Percentiles rank a stretch among this genome's conserved stretches.
These are phyloP conservation scores for Agonopterix arenella DNA, from an alignment of 2,888 invertebrate genomes.

Conservation along the genomic window DNA sequence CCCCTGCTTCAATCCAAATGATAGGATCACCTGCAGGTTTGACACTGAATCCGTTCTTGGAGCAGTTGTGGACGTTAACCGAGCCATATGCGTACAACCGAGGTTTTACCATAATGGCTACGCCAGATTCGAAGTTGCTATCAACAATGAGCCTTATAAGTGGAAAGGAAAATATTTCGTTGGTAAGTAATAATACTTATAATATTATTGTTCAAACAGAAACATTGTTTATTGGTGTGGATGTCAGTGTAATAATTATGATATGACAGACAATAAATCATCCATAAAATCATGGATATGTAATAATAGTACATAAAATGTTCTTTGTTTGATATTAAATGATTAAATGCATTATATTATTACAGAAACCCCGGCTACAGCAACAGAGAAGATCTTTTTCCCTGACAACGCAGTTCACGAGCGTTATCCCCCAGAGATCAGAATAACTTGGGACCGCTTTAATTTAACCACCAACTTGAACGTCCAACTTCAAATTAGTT, in stretches of 20 bases:
- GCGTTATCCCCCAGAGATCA: constrained; percentile 83
- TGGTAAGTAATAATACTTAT: constrained; percentile 79
- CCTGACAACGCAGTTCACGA: constrained; percentile 84
- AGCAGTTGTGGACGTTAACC: constrained; percentile 85
- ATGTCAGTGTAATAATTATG: no score
- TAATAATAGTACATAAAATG: neutral
- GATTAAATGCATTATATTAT: neutral
- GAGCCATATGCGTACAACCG: constrained; percentile 94
- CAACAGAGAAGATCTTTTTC: constrained; percentile 91
- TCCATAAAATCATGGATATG: neutral
- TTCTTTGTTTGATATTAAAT: neutral
- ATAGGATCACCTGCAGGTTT: constrained; percentile 89
- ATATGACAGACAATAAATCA: no score
- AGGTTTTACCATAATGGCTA: constrained; percentile 92
- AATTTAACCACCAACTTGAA: constrained; percentile 90
- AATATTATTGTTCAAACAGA: no score
- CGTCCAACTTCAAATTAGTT: constrained; percentile 86
- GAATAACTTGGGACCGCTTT: constrained; percentile 88
- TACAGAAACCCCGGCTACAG: constrained; percentile 91
- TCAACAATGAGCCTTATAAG: constrained; percentile 88
- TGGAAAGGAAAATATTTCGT: constrained; percentile 95
- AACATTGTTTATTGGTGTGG: no score
- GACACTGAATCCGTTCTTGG: constrained; percentile 88
- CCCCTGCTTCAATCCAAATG: constrained; percentile 89
- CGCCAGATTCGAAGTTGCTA: constrained; percentile 89